phyloP scores from a whole-genome alignment of 2,113 vertebrate species.

The Poeciliopsis occidentalis region DNA sequence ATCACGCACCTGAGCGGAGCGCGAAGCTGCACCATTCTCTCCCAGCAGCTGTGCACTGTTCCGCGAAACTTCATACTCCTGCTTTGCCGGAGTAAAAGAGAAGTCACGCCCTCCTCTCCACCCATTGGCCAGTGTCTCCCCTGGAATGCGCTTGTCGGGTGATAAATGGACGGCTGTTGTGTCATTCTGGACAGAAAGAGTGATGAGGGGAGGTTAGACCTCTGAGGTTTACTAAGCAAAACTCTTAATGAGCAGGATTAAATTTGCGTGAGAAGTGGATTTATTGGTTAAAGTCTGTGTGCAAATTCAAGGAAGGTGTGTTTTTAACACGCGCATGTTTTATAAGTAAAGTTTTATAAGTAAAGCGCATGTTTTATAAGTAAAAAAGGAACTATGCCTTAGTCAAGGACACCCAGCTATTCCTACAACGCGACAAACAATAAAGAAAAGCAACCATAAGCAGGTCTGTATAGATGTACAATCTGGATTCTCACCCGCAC shows the following conservation, averaged over 20 bases:
- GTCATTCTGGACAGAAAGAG: slow-evolving; percentile 56
- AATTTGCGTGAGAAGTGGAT: neutral
- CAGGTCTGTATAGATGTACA: neutral
- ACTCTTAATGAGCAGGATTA: neutral
- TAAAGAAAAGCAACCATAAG: neutral
- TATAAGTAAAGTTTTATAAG: neutral
- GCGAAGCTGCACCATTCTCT: slow-evolving; percentile 77
- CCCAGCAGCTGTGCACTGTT: slow-evolving; percentile 66
- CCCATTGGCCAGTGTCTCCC: slow-evolving; percentile 69
- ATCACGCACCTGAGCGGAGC: slow-evolving; percentile 47
- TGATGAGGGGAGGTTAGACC: slow-evolving; percentile 26
- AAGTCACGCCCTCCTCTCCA: slow-evolving; percentile 64
- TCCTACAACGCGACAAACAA: neutral
- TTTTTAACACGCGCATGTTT: neutral
- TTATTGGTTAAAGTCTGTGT: neutral
- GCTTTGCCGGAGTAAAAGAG: slow-evolving; percentile 56
- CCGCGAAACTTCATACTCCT: slow-evolving; percentile 77
- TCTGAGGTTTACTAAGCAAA: slow-evolving; percentile 19
- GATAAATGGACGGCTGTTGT: slow-evolving; percentile 61
- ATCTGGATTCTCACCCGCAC: neutral
- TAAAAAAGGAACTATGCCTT: neutral
- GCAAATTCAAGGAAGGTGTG: neutral
- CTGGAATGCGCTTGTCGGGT: slow-evolving; percentile 64
- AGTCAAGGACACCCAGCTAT: neutral
- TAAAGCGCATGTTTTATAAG: neutral